Evolutionary conservation across 2,797 vertebrate species (phyloP), one percentile per base, ranked within the genome.

Genomic region (Poeciliopsis paucimaculata): DNA sequence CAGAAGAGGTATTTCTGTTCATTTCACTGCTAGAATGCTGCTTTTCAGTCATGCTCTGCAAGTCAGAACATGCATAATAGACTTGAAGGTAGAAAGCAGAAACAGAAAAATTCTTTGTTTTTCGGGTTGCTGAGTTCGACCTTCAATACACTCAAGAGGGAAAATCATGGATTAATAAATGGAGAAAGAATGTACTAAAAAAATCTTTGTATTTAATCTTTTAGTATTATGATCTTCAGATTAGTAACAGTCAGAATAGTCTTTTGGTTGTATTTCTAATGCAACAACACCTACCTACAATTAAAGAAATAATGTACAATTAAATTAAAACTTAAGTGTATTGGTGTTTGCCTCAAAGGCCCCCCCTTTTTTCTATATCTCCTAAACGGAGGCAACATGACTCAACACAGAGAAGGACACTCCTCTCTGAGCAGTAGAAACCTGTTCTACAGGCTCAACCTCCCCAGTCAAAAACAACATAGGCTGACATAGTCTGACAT

Each of bases 51-150:
- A 72, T 45, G 31, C 57, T 70, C 68, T 45, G 64, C 90, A 90
- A 77, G 92, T 51, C 82, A n/a, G 75, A 77, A 90, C 94, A 87
- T 43, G 92, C 86, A n/a, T 70, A 47, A 73, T 62, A 51, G 34
- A 75, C 47, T 11, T 76, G 39, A 49, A 20, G 20, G 45, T 26
- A 28, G 73, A 57, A 15, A 64, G 43, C 64, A 31, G 31, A 75
- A 71, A 26, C 11, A 64, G 9, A 73, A 39, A 2, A 64, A 16
- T 71, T 5, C 47, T 45, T 47, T 83, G 2, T 46, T 28, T n/a
- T 71, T 23, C 20, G 2, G 23, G 66, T 43, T 70, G 18, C 66
- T 41, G 51, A 62, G n/a, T 70, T 28, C 36, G 6, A 57, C 66
- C 28, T n/a, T 55, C 2, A 74, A 18, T 49, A 15, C 10, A 10